These are phyloP conservation scores for Tenthredo scrophulariae DNA, from an alignment of 2,888 invertebrate genomes.

Conservation along the genomic window DNA sequence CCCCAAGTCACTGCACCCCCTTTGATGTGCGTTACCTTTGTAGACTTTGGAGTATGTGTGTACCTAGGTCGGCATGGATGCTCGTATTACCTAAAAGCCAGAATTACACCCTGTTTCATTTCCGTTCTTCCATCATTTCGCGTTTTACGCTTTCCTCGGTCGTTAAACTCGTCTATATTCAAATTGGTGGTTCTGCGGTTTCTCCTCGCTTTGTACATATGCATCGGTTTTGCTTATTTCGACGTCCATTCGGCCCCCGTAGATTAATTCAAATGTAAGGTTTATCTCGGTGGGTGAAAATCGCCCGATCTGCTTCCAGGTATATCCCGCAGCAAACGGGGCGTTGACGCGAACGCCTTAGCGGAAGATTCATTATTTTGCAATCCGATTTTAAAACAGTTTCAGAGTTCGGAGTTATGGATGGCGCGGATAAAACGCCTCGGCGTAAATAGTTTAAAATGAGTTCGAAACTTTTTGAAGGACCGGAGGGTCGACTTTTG, in stretches of 20 bases:
- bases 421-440: slow-evolving; percentile 24
- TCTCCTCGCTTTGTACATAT: neutral
- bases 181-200: slow-evolving; percentile 35
- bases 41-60: neutral
- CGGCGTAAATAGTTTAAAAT: slow-evolving; percentile 49
- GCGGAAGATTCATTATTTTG: slow-evolving; percentile 47
- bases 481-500: slow-evolving; percentile 39
- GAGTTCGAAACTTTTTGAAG: slow-evolving; percentile 44
- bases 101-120: slow-evolving; percentile 35
- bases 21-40: neutral
- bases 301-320: neutral
- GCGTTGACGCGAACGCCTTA: slow-evolving; percentile 8
- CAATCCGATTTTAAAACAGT: slow-evolving; percentile 48
- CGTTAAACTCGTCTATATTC: slow-evolving; percentile 40
- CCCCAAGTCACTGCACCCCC: neutral
- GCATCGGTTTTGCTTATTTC: slow-evolving; percentile 11
- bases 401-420: slow-evolving; percentile 41
- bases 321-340: neutral
- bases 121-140: slow-evolving; percentile 23
- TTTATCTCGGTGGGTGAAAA: neutral
- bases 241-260: neutral
- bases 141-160: slow-evolving; percentile 29
- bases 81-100: neutral
- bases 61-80: neutral
- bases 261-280: neutral